Percentiles rank a stretch among this genome's conserved stretches.
phyloP scores from a whole-genome alignment of 2,113 vertebrate genomes.

The Catharus bicknelli region DNA sequence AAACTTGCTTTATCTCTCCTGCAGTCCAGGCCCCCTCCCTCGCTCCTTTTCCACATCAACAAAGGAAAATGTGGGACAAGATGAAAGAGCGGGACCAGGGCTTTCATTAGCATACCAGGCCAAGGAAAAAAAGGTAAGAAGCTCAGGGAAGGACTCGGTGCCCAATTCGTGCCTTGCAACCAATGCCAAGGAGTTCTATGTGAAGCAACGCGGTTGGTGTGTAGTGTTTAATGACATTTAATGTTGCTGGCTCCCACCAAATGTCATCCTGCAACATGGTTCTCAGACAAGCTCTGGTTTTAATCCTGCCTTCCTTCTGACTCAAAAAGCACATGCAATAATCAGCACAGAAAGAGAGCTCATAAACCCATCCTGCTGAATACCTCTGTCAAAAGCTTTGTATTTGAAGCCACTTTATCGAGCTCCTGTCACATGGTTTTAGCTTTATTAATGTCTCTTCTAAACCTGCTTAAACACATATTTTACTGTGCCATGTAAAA shows the following conservation, averaged over 20 bases:
- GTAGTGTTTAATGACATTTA: neutral
- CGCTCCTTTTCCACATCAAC: neutral
- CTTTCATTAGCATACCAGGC: neutral
- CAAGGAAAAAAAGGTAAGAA: neutral
- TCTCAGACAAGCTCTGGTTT: neutral
- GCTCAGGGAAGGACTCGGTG: neutral
- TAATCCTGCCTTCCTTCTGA: neutral
- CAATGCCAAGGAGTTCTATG: neutral
- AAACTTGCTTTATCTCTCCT: slow-evolving; percentile 34
- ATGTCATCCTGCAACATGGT: neutral
- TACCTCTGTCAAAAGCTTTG: neutral
- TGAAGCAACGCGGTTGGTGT: rapidly evolving
- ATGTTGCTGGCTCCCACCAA: neutral
- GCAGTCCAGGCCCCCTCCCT: neutral
- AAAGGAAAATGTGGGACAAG: neutral
- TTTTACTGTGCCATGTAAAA: neutral
- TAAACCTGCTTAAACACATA: neutral
- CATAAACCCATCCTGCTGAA: neutral
- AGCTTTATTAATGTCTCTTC: neutral
- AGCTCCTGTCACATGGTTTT: neutral
- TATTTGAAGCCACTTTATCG: neutral
- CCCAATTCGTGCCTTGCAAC: neutral
- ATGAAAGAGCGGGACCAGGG: neutral
- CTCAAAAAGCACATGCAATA: neutral
- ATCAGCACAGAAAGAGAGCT: neutral